Evolutionary conservation across 2,888 invertebrate species (phyloP).

Genomic region (Drosophila paranaensis): DNA sequence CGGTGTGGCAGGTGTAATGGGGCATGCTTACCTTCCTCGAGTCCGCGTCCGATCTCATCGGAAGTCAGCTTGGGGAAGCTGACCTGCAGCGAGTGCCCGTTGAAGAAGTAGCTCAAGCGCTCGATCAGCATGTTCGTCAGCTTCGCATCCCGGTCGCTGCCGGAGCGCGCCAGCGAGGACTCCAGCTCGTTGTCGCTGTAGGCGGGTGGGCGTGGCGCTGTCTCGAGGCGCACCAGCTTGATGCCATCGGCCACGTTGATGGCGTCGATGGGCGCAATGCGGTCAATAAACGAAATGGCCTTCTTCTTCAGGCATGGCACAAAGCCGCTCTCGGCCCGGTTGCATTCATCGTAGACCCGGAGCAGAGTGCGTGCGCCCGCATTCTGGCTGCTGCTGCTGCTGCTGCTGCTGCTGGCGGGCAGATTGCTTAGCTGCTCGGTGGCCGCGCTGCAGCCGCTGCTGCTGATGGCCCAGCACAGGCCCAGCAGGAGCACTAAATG

Average conservation of each 20-base stretch:
- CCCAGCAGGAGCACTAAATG: constrained; percentile 50
- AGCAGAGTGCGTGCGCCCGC: constrained; percentile 88
- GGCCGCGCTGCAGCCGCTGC: constrained; percentile 62
- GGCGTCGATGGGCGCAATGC: constrained; percentile 90
- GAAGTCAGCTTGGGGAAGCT: constrained; percentile 90
- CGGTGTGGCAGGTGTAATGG: constrained; percentile 2
- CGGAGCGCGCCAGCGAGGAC: constrained; percentile 88
- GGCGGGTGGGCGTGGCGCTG: constrained; percentile 83
- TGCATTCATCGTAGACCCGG: constrained; percentile 92
- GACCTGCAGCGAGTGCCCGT: constrained; percentile 91
- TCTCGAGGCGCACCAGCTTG: constrained; percentile 87
- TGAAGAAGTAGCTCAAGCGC: constrained; percentile 89
- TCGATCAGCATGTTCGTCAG: constrained; percentile 90
- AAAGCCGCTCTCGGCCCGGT: constrained; percentile 88
- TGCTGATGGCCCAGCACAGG: constrained; percentile 51
- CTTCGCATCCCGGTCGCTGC: constrained; percentile 88
- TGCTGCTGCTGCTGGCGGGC: constrained; percentile 43
- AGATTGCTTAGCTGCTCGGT: constrained; percentile 78
- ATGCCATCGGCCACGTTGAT: constrained; percentile 88
- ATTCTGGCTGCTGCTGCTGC: constrained; percentile 80
- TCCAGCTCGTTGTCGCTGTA: constrained; percentile 89
- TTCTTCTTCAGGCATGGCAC: constrained; percentile 92
- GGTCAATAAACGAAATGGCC: constrained; percentile 91
- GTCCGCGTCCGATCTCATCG: constrained; percentile 88
- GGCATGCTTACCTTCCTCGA: constrained; percentile 89